Evolutionary conservation across 2,113 vertebrate species (phyloP).

Genomic region (Mionectes macconnelli): DNA sequence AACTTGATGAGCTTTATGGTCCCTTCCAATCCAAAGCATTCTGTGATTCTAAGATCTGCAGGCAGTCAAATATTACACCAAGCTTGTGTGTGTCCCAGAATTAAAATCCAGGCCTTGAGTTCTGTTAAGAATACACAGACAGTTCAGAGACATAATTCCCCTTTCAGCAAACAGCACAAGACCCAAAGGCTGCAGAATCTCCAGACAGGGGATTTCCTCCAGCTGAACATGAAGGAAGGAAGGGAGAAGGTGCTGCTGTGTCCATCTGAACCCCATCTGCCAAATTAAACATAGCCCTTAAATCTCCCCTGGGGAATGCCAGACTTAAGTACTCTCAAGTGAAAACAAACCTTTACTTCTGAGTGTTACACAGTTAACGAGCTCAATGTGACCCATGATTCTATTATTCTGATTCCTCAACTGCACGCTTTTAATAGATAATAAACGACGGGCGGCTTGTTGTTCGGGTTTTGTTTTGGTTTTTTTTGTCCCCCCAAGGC

Average conservation of each 20-base stretch:
- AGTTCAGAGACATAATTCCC: accelerated
- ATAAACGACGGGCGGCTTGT: background rate
- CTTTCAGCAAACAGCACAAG: background rate
- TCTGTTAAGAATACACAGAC: background rate
- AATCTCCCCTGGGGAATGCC: background rate
- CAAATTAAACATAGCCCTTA: accelerated
- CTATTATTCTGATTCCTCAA: background rate
- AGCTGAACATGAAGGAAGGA: background rate
- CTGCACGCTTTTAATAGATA: background rate
- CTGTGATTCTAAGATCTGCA: background rate
- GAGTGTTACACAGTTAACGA: background rate
- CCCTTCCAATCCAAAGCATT: background rate
- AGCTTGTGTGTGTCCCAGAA: accelerated
- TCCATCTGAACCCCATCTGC: accelerated
- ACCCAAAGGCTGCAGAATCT: background rate
- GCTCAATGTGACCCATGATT: background rate
- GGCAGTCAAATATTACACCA: background rate
- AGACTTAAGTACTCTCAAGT: background rate
- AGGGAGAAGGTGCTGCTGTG: accelerated
- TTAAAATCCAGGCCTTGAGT: background rate
- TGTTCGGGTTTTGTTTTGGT: too few relatives aligned
- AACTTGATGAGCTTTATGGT: background rate
- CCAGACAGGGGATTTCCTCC: accelerated
- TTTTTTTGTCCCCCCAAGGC: background rate
- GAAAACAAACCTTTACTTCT: background rate